Evolutionary conservation across 2,113 vertebrate genomes (phyloP).

Genomic region (Myotis davidii): DNA sequence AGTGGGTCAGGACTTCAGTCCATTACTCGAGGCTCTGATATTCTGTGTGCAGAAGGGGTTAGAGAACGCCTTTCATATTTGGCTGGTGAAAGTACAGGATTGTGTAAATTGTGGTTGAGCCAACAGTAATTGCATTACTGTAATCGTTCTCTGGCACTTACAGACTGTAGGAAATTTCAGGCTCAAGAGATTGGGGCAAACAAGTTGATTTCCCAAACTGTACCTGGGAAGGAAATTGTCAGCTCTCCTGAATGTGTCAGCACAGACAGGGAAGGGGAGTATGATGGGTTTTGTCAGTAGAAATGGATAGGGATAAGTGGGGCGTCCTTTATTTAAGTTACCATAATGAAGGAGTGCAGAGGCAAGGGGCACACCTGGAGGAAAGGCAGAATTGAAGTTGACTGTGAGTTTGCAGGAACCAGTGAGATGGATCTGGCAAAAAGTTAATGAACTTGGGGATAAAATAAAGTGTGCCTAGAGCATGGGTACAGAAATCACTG

Average conservation of each 20-base stretch:
- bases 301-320: neutral
- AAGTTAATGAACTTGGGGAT: neutral
- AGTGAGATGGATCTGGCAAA: neutral
- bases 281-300: neutral
- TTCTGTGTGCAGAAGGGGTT: neutral
- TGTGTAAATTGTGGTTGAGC: neutral
- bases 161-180: slow-evolving; percentile 22
- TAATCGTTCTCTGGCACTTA: neutral
- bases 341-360: neutral
- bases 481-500: neutral
- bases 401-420: neutral
- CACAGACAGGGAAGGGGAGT: neutral
- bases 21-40: neutral
- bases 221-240: neutral
- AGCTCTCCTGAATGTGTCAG: neutral
- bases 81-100: neutral
- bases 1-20: neutral
- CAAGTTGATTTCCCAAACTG: neutral
- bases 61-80: neutral
- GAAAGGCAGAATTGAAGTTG: neutral
- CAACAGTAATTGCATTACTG: neutral
- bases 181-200: slow-evolving; percentile 38
- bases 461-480: neutral
- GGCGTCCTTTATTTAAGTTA: neutral
- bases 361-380: neutral